Base-by-base conservation (phyloP, 2,113 vertebrate species). In the Philantomba maxwellii region DNA sequence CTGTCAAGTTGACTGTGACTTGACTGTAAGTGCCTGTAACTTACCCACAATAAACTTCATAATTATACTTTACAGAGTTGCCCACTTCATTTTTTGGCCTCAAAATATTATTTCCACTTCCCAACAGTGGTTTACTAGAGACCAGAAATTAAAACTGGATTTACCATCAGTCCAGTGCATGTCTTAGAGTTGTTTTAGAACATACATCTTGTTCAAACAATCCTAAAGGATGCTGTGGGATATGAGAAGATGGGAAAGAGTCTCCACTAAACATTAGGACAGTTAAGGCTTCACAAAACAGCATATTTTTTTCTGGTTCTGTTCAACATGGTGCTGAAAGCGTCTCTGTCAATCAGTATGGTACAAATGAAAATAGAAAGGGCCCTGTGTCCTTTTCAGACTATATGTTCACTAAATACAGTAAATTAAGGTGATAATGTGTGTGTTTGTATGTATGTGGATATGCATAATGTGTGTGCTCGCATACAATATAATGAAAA, bases 171-270 rank as follows among this genome's bases (percentile, higher is more conserved):
- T 64, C 45, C 14, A 70, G 49, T 36, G 77, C 16, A 45, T 87
- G 51, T 21, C 53, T 87, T 83, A 92, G 36, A 86, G 84, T 80
- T 84, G 2, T 77, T 92, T n/a, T 95, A 83, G 58, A 96, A 94
- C 70, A 82, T 47, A 70, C 11, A n/a, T 2, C 47, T 55, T 91
- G 14, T 91, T 92, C 58, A 96, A 92, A 84, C 30, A 77, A 28
- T 62, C 89, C 6, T 84, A 53, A 95, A 89, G 36, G 36, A 64
- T 94, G 25, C 23, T 57, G 4, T 58, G 2, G 53, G 16, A 13
- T 89, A 43, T 39, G 45, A 58, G 33, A 86, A 53, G 11, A 87
- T 64, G 39, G 33, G 28, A 89, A 53, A 60, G 26, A 1, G 73
- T 53, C 6, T 70, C 21, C 83, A 33, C 47, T 89, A 96, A 86